Evolutionary conservation across 1,140 invertebrate genomes (phyloP), one percentile per base, ranked within the genome.

Genomic region (Phortica variegata): DNA sequence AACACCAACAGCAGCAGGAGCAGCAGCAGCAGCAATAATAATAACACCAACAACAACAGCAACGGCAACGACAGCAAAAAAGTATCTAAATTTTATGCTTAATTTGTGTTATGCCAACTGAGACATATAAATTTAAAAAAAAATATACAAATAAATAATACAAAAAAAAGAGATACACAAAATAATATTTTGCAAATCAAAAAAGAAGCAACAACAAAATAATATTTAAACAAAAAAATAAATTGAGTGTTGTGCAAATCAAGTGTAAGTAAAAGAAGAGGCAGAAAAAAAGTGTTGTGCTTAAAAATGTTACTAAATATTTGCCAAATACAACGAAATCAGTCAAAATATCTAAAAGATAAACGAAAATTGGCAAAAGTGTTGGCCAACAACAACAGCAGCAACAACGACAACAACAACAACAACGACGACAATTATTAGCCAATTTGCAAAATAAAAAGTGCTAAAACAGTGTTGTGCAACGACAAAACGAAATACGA

Each of bases 341-440:
- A 69, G 65, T 60, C 63, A 70, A 69, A 70, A 56, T 70, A 70
- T 65, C 65, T 61, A 56, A 66, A 69, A 58, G 65, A 70, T 61
- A 69, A 70, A 69, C 65, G 61, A 59, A 65, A 70, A 69, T 69
- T 65, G 65, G 65, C 63, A 34, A 69, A 61, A 54, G 54, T 56
- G 58, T 63, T 68, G 40, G 59, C 56, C 52, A 47, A 61, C 61
- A 58, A 63, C 63, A 58, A 49, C 49, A 45, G 6, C 43, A 36
- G 29, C 29, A 36, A 12, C 43, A 54, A 16, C 52, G 17, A 36
- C 33, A 26, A 21, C 33, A 39, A 47, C 44, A 37, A 23, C 21
- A 39, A 18, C 45, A 58, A 29, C 51, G 56, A 47, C 47, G 46
- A 38, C 49, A 52, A 57, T n/a, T 49, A 61, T 59, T 65, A 62